Percentiles rank a stretch among this genome's conserved stretches.
These are phyloP conservation scores for Parascotia fuliginaria DNA, from an alignment of 2,888 invertebrate genomes.

Conservation along the genomic window DNA sequence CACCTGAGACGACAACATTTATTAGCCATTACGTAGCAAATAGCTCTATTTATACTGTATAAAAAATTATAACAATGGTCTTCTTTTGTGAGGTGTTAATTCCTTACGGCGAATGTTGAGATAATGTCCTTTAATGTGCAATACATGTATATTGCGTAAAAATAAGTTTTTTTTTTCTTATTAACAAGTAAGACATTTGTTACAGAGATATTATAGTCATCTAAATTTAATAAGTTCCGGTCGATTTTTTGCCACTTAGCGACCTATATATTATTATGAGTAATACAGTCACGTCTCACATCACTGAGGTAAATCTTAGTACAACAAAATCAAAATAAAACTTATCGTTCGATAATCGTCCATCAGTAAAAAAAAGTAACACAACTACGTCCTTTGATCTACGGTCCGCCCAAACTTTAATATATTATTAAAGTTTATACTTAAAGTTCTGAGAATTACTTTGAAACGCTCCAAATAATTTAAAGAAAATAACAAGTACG, in stretches of 20 bases:
- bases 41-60: constrained; percentile 43
- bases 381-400: constrained; percentile 44
- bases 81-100: constrained; percentile 12
- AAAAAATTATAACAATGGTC: constrained; percentile 24
- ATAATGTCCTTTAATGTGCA: no score
- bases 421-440: constrained; percentile 65
- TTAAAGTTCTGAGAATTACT: constrained; percentile 50
- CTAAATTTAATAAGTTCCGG: no score
- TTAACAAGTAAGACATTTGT: no score
- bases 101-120: no score
- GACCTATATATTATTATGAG: no score
- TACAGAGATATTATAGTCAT: no score
- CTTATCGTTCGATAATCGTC: constrained; percentile 21
- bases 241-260: no score
- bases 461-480: constrained; percentile 53
- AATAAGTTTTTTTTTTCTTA: no score
- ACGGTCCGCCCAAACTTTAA: constrained; percentile 50
- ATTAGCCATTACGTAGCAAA: constrained; percentile 49
- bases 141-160: no score
- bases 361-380: constrained; percentile 22
- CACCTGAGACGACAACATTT: constrained; percentile 60
- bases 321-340: no score
- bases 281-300: no score
- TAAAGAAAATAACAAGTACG: constrained; percentile 38
- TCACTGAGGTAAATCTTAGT: no score